Base-by-base conservation (phyloP, 2,113 vertebrate species). In the Corapipo altera region DNA sequence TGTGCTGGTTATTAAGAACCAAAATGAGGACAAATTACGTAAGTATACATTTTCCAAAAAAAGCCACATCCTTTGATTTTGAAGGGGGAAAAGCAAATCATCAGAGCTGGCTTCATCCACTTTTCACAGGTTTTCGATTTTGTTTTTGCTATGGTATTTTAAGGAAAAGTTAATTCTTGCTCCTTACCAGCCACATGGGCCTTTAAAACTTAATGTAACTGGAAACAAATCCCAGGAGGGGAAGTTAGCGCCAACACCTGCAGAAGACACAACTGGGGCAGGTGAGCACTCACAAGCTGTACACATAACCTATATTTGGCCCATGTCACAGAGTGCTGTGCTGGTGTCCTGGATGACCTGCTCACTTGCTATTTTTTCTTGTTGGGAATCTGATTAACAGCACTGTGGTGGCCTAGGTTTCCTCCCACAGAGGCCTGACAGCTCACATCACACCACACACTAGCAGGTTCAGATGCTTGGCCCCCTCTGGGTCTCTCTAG, bases 381-480 rank as follows among this genome's bases (percentile, higher is more conserved):
- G 13, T 15, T 18, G 27, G 55, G 15, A 77, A 93, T 93, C 66
- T 6, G 1, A 82, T 82, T 85, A 81, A 61, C 55, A 37, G 46
- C 61, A 81, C 0, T 0, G 61, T 3, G 4, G 64, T 1, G 0
- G 51, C 57, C 4, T 2, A 2, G 0, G 19, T 54, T 85, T 91
- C 79, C 67, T 83, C 62, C 83, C n/a, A 58, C 3, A 0, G 70
- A 74, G 12, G n/a, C 22, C n/a, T 52, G 55, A 24, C 20, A 43
- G 49, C 49, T 93, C 79, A 7, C 0, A 0, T 62, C 74, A 75
- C 15, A 3, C 57, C 46, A 44, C 1, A 1, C 30, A 26, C 26
- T 11, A 65, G 35, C 64, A 43, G 17, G 8, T 83, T 83, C 75
- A 80, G n/a, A 26, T 33, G 58, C 83, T 82, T 1, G 1, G 27